Conservation (phyloP, 2,797 vertebrate species). For the Leptodactylus fallax region DNA sequence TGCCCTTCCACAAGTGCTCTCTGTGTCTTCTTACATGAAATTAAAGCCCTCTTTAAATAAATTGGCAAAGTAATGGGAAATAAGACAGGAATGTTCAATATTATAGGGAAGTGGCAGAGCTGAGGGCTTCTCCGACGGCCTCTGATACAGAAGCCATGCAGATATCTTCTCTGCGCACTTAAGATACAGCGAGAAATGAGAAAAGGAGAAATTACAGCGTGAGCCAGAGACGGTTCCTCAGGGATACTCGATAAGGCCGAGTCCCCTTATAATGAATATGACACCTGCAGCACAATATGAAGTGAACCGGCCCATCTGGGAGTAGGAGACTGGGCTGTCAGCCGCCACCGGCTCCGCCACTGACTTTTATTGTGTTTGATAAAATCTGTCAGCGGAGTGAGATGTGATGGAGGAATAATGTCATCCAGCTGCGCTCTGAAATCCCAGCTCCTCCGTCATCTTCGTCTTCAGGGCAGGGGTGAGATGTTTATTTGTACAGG, state of each 20-base stretch:
- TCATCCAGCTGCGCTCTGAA: conserved; percentile 2
- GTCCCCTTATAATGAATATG: conserved; percentile 30
- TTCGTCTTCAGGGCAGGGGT: background rate
- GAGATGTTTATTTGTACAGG: conserved; percentile 36
- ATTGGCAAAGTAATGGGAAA: conserved; percentile 48
- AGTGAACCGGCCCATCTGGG: conserved; percentile 21
- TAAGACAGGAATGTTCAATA: background rate
- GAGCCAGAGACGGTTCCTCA: background rate
- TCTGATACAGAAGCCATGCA: conserved; percentile 36
- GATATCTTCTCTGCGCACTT: conserved; percentile 33
- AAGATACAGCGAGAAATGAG: conserved; percentile 39
- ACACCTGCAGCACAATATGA: conserved; percentile 36
- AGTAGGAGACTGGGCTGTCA: conserved; percentile 12
- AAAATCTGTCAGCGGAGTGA: conserved; percentile 29
- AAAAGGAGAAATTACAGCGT: conserved; percentile 19
- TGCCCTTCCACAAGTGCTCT: background rate
- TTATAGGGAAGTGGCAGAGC: background rate
- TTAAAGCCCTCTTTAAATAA: conserved; percentile 54
- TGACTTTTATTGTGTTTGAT: conserved; percentile 53
- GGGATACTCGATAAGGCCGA: conserved; percentile 14
- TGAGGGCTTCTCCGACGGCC: conserved; percentile 33
- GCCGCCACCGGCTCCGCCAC: background rate
- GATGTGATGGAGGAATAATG: conserved; percentile 32
- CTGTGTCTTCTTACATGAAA: conserved; percentile 4
- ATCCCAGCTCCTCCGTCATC: background rate